phyloP scores from a whole-genome alignment of 2,888 invertebrate genomes.

The Melanophora roralis region DNA sequence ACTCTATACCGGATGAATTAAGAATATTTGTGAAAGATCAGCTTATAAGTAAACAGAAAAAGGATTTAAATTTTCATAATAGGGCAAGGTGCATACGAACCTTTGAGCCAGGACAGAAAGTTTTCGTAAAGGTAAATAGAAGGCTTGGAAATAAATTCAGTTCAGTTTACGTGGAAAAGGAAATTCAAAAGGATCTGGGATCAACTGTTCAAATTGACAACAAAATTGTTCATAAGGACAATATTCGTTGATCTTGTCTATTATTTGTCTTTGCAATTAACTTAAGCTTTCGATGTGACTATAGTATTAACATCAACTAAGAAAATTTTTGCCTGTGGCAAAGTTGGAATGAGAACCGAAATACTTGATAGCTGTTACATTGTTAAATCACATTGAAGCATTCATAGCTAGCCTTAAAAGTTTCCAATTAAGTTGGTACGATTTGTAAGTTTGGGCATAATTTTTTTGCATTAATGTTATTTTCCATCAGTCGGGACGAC shows the following conservation, averaged over 20 bases:
- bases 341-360: neutral
- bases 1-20: neutral
- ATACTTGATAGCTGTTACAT: neutral
- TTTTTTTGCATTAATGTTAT: neutral
- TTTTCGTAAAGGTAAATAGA: slow-evolving; percentile 7
- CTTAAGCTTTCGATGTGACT: neutral
- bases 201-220: neutral
- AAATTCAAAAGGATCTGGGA: neutral
- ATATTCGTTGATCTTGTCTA: neutral
- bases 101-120: neutral
- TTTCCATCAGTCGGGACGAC: neutral
- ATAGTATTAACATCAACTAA: neutral
- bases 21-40: neutral
- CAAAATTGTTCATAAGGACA: neutral
- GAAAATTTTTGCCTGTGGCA: neutral
- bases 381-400: no score
- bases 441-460: neutral
- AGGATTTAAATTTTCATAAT: slow-evolving; percentile 16
- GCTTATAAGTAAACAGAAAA: neutral
- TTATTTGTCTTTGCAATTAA: neutral
- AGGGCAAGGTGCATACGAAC: neutral
- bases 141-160: slow-evolving; percentile 23
- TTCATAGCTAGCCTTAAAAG: no score
- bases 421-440: no score
- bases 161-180: neutral